These are phyloP conservation scores for Oasisia sp. DNA, from an alignment of 2,888 invertebrate genomes.

Conservation along the genomic window DNA sequence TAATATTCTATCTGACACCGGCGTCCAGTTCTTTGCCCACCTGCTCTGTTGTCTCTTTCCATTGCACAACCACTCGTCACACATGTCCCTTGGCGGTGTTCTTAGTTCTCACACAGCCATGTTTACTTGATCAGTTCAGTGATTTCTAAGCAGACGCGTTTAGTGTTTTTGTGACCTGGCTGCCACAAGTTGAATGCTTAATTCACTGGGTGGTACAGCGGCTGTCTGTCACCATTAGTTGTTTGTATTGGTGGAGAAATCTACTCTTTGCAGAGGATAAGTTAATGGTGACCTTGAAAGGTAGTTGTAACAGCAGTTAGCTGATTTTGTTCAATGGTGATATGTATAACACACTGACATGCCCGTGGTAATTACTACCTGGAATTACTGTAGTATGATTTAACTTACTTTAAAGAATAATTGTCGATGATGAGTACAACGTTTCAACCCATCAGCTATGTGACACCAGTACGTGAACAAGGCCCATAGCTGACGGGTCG, in stretches of 20 bases:
- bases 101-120: background rate
- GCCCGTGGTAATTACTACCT: too few relatives aligned
- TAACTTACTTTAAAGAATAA: too few relatives aligned
- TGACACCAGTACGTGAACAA: too few relatives aligned
- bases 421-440: too few relatives aligned
- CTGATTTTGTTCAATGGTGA: too few relatives aligned
- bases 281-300: background rate
- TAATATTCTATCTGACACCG: too few relatives aligned
- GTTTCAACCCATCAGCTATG: too few relatives aligned
- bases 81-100: background rate
- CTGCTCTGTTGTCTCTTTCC: background rate
- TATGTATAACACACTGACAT: too few relatives aligned
- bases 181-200: background rate
- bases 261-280: background rate
- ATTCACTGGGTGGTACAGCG: background rate
- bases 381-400: too few relatives aligned
- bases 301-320: too few relatives aligned
- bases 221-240: background rate
- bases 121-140: background rate
- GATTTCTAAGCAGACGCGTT: background rate
- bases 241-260: background rate
- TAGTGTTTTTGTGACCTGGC: background rate
- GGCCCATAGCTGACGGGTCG: too few relatives aligned
- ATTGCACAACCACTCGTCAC: background rate
- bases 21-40: background rate